Conservation (phyloP, 64 coral and sea anemone genomes). For the Porites lutea region DNA sequence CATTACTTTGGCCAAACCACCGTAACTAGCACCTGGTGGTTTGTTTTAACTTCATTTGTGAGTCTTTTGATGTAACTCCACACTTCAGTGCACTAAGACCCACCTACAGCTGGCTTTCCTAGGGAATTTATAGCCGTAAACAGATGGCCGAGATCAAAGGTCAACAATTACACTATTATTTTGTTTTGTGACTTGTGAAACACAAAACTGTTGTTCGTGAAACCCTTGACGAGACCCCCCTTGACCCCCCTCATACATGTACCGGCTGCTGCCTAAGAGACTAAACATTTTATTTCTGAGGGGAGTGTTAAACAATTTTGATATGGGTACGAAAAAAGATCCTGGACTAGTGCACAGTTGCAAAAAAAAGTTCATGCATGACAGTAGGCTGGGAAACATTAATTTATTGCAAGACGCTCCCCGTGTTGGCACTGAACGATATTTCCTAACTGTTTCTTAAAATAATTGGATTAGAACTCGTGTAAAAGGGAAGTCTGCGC, state of each 20-base stretch:
- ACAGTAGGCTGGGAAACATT: background rate
- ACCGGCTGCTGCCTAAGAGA: background rate
- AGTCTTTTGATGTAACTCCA: background rate
- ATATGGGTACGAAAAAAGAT: slow-evolving; percentile 12
- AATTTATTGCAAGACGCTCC: background rate
- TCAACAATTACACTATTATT: too few species aligned
- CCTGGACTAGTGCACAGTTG: slow-evolving; percentile 13
- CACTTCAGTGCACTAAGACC: background rate
- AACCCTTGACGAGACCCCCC: background rate
- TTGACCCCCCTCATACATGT: background rate
- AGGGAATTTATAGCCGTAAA: too few species aligned
- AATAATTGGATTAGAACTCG: too few species aligned
- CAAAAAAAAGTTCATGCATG: background rate
- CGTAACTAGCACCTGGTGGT: background rate
- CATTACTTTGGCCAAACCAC: too few species aligned
- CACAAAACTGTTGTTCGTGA: background rate
- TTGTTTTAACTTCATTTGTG: background rate
- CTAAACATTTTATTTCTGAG: slow-evolving; percentile 5
- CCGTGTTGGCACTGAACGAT: background rate
- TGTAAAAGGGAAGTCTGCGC: too few species aligned
- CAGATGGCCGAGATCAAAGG: too few species aligned
- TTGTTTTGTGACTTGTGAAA: too few species aligned
- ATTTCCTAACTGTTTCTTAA: background rate
- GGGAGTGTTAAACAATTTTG: slow-evolving; percentile 26
- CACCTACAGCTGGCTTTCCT: background rate